These are phyloP conservation scores for Eleutherodactylus coqui DNA, from an alignment of 2,797 vertebrate species.

Conservation along the genomic window DNA sequence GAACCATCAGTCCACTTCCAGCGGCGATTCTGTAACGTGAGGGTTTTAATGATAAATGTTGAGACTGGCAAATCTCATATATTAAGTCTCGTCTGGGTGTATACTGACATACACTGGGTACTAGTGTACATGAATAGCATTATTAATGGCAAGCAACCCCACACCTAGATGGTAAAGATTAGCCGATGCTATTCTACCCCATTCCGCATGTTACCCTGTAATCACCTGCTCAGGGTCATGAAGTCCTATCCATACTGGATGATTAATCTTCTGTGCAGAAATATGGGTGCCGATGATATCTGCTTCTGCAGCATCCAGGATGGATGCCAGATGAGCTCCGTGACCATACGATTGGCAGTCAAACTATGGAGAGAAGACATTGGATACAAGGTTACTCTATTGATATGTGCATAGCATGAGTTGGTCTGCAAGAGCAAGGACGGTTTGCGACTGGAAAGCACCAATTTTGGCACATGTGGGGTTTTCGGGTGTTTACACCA, in stretches of 20 bases:
- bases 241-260: constrained; percentile 72
- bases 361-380: constrained; percentile 54
- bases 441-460: too few species aligned
- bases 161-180: too few species aligned
- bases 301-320: constrained; percentile 62
- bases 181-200: too few species aligned
- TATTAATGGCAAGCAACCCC: too few species aligned
- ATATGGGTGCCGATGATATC: constrained; percentile 17
- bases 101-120: not conserved
- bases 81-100: not conserved
- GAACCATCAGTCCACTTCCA: constrained; percentile 71
- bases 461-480: too few species aligned
- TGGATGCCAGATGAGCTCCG: constrained; percentile 67
- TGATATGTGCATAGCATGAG: too few species aligned
- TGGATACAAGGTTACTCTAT: not conserved
- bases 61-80: too few species aligned
- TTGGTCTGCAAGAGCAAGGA: too few species aligned
- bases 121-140: too few species aligned
- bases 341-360: constrained; percentile 65
- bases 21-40: constrained; percentile 55
- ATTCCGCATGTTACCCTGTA: not conserved
- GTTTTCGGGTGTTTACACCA: too few species aligned
- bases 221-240: constrained; percentile 66
- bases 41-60: not conserved
- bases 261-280: constrained; percentile 64